Base-by-base conservation (phyloP, 2,113 vertebrate species). In the Thalassarche chlororhynchos region DNA sequence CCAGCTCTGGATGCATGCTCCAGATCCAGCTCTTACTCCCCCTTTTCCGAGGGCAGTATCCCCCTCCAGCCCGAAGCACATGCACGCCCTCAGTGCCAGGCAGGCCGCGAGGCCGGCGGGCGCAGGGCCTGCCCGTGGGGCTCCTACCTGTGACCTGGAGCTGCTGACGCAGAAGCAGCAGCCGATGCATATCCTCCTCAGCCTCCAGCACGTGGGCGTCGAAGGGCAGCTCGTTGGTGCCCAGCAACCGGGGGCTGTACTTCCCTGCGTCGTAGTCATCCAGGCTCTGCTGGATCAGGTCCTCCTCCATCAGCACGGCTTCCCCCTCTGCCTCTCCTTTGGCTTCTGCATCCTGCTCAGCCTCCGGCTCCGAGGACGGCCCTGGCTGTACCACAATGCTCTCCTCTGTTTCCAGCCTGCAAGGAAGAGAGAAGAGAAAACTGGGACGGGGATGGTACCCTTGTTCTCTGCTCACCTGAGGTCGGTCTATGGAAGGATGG, bases 261-360 rank as follows among this genome's bases (percentile, higher is more conserved):
- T 98, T 99, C 8, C 99, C 99, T 0, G 99, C 99, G 0, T 99
- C 99, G 0, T 99, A 99, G 94, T 99, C 99, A 0, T 99, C 99
- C 96, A 99, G 98, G 97, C 99, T 99, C 98, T 99, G 99, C 97
- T 99, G 99, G 94, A 99, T 99, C 87, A 99, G 97, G 95, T 99
- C 99, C 96, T 99, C 99, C 97, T 99, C 99, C 6, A 99, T 99
- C 84, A 99, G 96, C 94, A 99, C 99, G 0, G 99, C 99, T 90
- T 99, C 99, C 7, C 98, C 98, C 9, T 97, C 98, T 0, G 96
- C 98, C 4, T 98, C 99, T 7, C 44, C 96, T 49, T 98, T 98
- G 36, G 52, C 80, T 44, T 98, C 97, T 0, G 79, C 2, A 1
- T 98, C 98, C 16, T 93, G 93, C 71, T 98, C 91, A 4, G 98